These are phyloP conservation scores for Istiophorus platypterus DNA, from an alignment of 2,113 vertebrate genomes.

Conservation along the genomic window DNA sequence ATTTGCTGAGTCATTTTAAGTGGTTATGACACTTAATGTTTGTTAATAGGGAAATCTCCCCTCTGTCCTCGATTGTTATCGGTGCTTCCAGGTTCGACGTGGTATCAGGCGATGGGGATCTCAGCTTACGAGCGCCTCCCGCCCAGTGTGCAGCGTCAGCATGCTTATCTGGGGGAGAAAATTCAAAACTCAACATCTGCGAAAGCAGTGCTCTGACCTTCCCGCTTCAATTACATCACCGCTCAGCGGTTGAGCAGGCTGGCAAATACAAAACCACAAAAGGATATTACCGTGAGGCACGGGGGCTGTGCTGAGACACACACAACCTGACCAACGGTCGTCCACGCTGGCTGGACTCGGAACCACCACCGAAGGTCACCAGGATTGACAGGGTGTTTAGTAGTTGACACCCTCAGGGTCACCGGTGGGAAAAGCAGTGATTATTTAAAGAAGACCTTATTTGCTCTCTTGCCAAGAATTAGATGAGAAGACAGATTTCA, in stretches of 20 bases:
- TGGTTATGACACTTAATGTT: not conserved
- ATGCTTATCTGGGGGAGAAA: slow-evolving; percentile 67
- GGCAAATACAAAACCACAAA: slow-evolving; percentile 64
- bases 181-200: slow-evolving; percentile 71
- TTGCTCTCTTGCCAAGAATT: not conserved
- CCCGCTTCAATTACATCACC: slow-evolving; percentile 71
- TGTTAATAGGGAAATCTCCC: not conserved
- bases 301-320: slow-evolving; percentile 31
- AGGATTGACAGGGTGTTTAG: slow-evolving; percentile 1
- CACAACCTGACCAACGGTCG: slow-evolving; percentile 30
- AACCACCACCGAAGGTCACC: slow-evolving; percentile 31
- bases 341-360: not conserved
- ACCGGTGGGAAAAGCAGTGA: not conserved
- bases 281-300: slow-evolving; percentile 30
- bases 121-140: slow-evolving; percentile 73
- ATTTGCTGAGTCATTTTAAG: not conserved
- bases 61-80: slow-evolving; percentile 12
- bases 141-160: slow-evolving; percentile 76
- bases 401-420: not conserved
- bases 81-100: slow-evolving; percentile 59
- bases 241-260: slow-evolving; percentile 20
- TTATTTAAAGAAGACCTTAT: not conserved
- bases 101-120: slow-evolving; percentile 68
- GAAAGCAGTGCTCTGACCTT: slow-evolving; percentile 68
- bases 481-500: not conserved